Evolutionary conservation across 2,888 invertebrate species (phyloP).

Genomic region (Phragmatobia fuliginosa): DNA sequence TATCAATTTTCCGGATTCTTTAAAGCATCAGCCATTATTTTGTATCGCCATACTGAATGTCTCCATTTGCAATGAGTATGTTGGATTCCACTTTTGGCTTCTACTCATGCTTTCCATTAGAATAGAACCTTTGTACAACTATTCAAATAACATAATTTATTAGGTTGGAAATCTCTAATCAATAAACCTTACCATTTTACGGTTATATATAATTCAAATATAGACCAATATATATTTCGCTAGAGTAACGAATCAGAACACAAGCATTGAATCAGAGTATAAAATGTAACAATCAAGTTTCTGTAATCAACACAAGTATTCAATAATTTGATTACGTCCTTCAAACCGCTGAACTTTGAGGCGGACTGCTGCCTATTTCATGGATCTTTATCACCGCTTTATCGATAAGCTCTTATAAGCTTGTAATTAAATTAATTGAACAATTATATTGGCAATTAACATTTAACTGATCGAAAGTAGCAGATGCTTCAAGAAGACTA

Average conservation of each 20-base stretch:
- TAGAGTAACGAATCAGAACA: constrained; percentile 24
- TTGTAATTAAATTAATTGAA: constrained; percentile 39
- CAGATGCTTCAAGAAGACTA: neutral
- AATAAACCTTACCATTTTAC: no score
- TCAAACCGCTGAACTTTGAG: constrained; percentile 26
- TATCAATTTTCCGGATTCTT: no score
- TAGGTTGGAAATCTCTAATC: no score
- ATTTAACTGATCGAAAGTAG: neutral
- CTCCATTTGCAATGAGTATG: no score
- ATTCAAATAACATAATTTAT: no score
- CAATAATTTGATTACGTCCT: constrained; percentile 53
- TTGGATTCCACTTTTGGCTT: no score
- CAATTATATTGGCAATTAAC: constrained; percentile 7
- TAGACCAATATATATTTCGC: constrained; percentile 15
- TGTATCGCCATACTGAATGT: no score
- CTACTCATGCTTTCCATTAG: no score
- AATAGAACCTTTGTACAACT: no score
- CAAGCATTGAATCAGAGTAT: constrained; percentile 34
- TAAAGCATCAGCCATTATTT: no score
- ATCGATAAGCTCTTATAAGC: constrained; percentile 28
- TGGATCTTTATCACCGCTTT: constrained; percentile 50
- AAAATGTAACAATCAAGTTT: constrained; percentile 48
- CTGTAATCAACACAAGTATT: constrained; percentile 51
- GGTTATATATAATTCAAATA: no score
- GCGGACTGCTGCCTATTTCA: constrained; percentile 45